Conservation (phyloP, 2,797 vertebrate genomes). For the Onychomys leucogaster region DNA sequence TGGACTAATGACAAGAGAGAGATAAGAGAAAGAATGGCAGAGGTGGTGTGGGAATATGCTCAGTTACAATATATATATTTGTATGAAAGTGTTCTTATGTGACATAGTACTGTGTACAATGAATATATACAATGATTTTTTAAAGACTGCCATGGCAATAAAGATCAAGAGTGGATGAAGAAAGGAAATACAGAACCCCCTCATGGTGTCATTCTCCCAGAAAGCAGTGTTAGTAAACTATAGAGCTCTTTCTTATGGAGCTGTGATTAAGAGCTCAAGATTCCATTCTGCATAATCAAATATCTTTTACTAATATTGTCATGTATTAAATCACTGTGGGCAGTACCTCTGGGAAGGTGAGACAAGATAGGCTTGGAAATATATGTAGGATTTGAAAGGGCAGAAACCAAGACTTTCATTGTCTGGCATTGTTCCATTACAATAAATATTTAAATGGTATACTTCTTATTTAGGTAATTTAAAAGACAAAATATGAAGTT, state of each 20-base stretch:
- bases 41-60: no score
- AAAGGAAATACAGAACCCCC: background rate
- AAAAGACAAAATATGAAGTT: background rate
- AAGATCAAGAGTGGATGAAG: background rate
- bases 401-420: background rate
- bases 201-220: background rate
- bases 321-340: background rate
- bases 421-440: background rate
- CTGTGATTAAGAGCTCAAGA: background rate
- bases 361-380: background rate
- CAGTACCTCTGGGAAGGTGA: background rate
- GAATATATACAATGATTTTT: background rate
- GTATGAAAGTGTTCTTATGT: background rate
- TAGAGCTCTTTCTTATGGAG: background rate
- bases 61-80: background rate
- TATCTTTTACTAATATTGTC: background rate
- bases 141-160: background rate
- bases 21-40: background rate
- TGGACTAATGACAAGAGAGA: background rate
- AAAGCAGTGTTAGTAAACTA: background rate
- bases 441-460: background rate
- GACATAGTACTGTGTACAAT: background rate
- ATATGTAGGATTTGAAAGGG: background rate
- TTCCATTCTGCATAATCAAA: background rate
- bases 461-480: background rate